A percentile compares a stretch with the other conserved stretches of the same genome.
phyloP scores from a whole-genome alignment of 1,140 invertebrate species.

The Pteromalus puparum region DNA sequence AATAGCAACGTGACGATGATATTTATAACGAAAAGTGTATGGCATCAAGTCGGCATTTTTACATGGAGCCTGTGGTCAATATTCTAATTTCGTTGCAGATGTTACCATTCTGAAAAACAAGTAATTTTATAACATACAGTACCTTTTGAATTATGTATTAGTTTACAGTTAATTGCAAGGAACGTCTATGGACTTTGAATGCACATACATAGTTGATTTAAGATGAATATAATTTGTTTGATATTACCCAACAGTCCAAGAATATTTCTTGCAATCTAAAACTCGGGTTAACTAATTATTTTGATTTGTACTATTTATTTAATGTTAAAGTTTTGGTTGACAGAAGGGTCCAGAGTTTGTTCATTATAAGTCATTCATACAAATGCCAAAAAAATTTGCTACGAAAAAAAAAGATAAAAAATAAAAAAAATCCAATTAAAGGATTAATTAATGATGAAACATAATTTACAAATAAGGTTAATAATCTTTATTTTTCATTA shows the following conservation, averaged over 20 bases:
- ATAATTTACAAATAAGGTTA: constrained; percentile 30
- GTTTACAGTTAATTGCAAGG: not conserved
- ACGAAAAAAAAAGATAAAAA: constrained; percentile 5
- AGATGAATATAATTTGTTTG: not conserved
- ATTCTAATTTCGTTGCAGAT: constrained; percentile 35
- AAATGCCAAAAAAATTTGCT: not conserved
- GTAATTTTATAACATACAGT: constrained; percentile 37
- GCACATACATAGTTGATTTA: not conserved
- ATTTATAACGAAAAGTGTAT: constrained; percentile 45
- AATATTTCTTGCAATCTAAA: constrained; percentile 45
- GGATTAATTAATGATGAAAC: constrained; percentile 25
- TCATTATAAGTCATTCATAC: constrained; percentile 52
- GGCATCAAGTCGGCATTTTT: constrained; percentile 36
- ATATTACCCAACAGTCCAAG: constrained; percentile 12
- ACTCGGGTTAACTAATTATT: not conserved
- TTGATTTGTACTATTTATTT: not conserved
- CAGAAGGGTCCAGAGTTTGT: constrained; percentile 54
- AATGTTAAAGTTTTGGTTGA: constrained; percentile 9
- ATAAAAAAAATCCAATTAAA: constrained; percentile 25
- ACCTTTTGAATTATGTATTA: not conserved
- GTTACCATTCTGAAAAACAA: constrained; percentile 59
- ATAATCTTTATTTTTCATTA: constrained; percentile 43
- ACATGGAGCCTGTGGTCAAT: constrained; percentile 28
- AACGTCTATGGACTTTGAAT: constrained; percentile 14
- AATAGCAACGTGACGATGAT: constrained; percentile 32